Evolutionary conservation across 2,113 vertebrate genomes (phyloP).

Genomic region (Calyptommatus sinebrachiatus): DNA sequence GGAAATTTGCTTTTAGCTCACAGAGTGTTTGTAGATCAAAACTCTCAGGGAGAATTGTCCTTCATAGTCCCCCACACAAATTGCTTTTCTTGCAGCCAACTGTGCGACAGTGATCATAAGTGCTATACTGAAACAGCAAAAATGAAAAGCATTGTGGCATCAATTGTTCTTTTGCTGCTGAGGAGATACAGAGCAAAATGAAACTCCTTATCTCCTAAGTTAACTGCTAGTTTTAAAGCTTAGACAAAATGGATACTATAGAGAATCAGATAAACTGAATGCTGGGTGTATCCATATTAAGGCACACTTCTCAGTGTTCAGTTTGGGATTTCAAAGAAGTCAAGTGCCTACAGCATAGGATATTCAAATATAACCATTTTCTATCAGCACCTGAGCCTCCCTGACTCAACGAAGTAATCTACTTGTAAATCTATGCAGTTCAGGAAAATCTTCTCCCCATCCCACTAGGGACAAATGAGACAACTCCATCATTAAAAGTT

Average conservation of each 20-base stretch:
- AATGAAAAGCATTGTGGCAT: neutral
- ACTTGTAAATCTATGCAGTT: too few relatives aligned
- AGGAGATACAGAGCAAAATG: neutral
- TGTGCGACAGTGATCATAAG: neutral
- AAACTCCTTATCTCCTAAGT: neutral
- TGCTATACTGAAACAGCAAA: neutral
- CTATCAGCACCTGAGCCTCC: too few relatives aligned
- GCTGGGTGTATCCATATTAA: too few relatives aligned
- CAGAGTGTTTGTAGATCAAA: conserved; percentile 1
- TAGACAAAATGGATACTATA: neutral
- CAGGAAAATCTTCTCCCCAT: too few relatives aligned
- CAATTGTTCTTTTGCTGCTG: neutral
- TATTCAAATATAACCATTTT: too few relatives aligned
- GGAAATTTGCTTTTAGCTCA: neutral
- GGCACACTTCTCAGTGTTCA: too few relatives aligned
- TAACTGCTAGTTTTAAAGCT: neutral
- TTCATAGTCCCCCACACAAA: neutral
- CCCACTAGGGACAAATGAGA: too few relatives aligned
- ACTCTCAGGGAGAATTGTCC: neutral
- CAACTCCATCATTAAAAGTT: too few relatives aligned
- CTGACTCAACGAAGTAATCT: too few relatives aligned
- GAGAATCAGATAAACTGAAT: neutral
- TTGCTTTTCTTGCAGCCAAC: neutral
- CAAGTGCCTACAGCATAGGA: too few relatives aligned
- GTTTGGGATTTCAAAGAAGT: too few relatives aligned